Evolutionary conservation across 1,140 invertebrate genomes (phyloP).

Genomic region (Gryllus bimaculatus): DNA sequence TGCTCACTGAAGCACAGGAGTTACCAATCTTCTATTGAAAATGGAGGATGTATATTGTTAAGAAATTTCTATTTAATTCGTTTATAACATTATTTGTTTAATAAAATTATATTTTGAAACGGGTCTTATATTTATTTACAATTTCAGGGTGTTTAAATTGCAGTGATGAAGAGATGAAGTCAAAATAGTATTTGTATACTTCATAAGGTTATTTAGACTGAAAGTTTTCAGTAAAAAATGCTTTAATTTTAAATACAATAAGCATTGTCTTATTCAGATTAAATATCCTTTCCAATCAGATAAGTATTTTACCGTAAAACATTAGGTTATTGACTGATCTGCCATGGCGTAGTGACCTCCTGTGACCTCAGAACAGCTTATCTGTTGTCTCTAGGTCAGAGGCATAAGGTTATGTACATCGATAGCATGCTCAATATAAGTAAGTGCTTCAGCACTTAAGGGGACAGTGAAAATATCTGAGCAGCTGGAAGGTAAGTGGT

Average conservation of each 20-base stretch:
- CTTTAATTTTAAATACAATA: too few species aligned
- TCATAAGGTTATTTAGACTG: too few species aligned
- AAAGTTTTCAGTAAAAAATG: too few species aligned
- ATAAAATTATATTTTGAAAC: slow-evolving; percentile 2
- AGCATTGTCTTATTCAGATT: too few species aligned
- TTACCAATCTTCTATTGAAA: not conserved
- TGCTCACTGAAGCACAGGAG: not conserved
- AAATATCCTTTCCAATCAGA: too few species aligned
- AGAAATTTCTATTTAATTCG: not conserved
- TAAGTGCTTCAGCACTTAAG: too few species aligned
- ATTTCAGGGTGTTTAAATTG: not conserved
- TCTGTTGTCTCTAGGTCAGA: not conserved
- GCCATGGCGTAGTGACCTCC: not conserved
- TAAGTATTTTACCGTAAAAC: too few species aligned
- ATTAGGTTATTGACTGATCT: not conserved
- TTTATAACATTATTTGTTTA: not conserved
- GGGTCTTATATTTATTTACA: not conserved
- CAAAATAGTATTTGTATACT: too few species aligned
- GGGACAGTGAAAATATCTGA: too few species aligned
- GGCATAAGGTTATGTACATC: not conserved
- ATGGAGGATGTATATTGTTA: not conserved
- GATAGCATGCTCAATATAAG: not conserved
- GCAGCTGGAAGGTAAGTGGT: too few species aligned
- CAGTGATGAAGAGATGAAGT: too few species aligned
- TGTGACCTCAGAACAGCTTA: not conserved